phyloP scores from a whole-genome alignment of 2,888 invertebrate genomes.

The Morpho helenor region DNA sequence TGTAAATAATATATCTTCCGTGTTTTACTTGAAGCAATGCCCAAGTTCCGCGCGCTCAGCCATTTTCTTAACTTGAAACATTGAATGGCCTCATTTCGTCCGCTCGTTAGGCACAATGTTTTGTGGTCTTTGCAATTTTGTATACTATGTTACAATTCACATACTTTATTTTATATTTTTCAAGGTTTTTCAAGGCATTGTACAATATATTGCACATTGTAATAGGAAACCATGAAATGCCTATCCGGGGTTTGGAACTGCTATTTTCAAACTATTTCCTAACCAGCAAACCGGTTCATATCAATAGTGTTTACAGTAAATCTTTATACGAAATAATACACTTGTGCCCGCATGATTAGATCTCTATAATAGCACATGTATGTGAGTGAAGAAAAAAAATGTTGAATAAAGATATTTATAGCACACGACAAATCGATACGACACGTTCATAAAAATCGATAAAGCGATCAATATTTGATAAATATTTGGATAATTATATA shows the following conservation, averaged over 20 bases:
- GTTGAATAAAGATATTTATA: background rate
- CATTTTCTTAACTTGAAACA: slow-evolving; percentile 15
- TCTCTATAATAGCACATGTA: background rate
- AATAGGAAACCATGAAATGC: too few species aligned
- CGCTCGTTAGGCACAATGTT: slow-evolving; percentile 12
- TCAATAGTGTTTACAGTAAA: too few species aligned
- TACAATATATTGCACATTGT: too few species aligned
- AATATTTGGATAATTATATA: too few species aligned
- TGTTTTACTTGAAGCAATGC: slow-evolving; percentile 31
- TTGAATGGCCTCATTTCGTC: slow-evolving; percentile 19
- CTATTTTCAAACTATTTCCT: too few species aligned
- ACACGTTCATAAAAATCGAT: background rate
- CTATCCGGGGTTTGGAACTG: too few species aligned
- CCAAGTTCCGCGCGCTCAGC: slow-evolving; percentile 33
- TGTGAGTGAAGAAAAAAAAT: background rate
- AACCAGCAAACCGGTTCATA: too few species aligned
- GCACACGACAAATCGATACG: background rate
- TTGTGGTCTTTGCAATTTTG: background rate
- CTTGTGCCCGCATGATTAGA: slow-evolving; percentile 8
- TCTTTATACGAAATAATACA: background rate
- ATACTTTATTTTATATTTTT: too few species aligned
- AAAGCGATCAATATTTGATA: too few species aligned
- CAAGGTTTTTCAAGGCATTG: too few species aligned
- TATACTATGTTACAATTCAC: background rate
- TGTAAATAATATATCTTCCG: slow-evolving; percentile 26